phyloP scores from a whole-genome alignment of 1,140 invertebrate genomes.

The Eurosta solidaginis region DNA sequence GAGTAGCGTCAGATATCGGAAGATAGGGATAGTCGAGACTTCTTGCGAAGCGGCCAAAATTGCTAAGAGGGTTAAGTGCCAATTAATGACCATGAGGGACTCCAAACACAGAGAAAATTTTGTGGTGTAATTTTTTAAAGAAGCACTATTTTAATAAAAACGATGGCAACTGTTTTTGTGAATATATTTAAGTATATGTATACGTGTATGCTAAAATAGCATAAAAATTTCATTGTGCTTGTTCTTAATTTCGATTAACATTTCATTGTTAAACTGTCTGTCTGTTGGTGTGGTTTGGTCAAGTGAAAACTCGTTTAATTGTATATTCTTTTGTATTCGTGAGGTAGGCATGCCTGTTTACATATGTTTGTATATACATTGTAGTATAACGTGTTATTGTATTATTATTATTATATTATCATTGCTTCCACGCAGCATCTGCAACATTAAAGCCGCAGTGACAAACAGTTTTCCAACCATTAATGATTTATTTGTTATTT shows the following conservation, averaged over 20 bases:
- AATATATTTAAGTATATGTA: neutral
- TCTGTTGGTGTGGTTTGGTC: neutral
- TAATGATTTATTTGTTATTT: slow-evolving; percentile 26
- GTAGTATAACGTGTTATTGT: neutral
- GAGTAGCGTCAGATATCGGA: too few species aligned
- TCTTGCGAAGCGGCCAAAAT: too few species aligned
- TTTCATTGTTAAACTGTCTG: slow-evolving; percentile 7
- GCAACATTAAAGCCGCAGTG: slow-evolving; percentile 17
- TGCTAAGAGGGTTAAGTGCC: too few species aligned
- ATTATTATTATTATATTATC: neutral
- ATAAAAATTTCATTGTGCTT: neutral
- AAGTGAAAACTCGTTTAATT: slow-evolving; percentile 24
- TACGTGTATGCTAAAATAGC: neutral
- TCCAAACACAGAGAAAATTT: too few species aligned
- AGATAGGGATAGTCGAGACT: too few species aligned
- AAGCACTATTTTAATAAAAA: too few species aligned
- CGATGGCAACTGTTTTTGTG: neutral
- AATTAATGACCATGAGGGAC: too few species aligned
- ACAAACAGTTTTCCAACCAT: slow-evolving; percentile 19
- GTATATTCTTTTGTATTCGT: neutral
- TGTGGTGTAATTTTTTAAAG: too few species aligned
- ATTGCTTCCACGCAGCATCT: neutral
- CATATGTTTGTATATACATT: neutral
- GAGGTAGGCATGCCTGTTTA: too few species aligned
- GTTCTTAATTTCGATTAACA: slow-evolving; percentile 12